These are phyloP conservation scores for Branchellion lobata DNA, from an alignment of 2,888 invertebrate species.

Conservation along the genomic window DNA sequence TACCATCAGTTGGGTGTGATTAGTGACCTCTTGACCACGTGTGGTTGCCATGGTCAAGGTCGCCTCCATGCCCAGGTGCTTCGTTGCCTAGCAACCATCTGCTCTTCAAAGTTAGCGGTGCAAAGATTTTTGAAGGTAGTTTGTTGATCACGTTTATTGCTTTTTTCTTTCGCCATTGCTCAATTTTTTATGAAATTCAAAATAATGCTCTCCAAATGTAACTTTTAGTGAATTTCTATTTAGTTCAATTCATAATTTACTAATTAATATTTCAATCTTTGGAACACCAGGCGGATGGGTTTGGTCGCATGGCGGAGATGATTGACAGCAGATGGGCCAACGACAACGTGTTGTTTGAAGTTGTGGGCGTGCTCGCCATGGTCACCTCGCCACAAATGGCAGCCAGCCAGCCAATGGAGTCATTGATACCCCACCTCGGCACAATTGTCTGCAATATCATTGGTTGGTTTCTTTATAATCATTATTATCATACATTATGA, in stretches of 20 bases:
- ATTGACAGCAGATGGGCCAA: not conserved
- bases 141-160: too few species aligned
- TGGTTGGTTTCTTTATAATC: not conserved
- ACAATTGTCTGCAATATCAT: constrained; percentile 7
- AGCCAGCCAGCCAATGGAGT: not conserved
- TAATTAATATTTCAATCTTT: too few species aligned
- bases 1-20: constrained; percentile 6
- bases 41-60: not conserved
- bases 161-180: too few species aligned
- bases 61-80: not conserved
- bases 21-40: not conserved
- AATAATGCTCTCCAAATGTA: not conserved
- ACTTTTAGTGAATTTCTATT: too few species aligned
- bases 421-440: not conserved
- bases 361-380: not conserved
- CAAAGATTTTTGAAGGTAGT: not conserved
- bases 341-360: not conserved
- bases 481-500: too few species aligned
- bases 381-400: constrained; percentile 1
- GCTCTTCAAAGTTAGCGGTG: not conserved
- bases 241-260: too few species aligned
- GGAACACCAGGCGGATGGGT: not conserved
- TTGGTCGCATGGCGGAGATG: not conserved
- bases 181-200: not conserved
- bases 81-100: constrained; percentile 6